A percentile compares a stretch with the other conserved stretches of the same genome.
Evolutionary conservation across 2,113 vertebrate genomes (phyloP).

Genomic region (Chlorodrepanis virens): DNA sequence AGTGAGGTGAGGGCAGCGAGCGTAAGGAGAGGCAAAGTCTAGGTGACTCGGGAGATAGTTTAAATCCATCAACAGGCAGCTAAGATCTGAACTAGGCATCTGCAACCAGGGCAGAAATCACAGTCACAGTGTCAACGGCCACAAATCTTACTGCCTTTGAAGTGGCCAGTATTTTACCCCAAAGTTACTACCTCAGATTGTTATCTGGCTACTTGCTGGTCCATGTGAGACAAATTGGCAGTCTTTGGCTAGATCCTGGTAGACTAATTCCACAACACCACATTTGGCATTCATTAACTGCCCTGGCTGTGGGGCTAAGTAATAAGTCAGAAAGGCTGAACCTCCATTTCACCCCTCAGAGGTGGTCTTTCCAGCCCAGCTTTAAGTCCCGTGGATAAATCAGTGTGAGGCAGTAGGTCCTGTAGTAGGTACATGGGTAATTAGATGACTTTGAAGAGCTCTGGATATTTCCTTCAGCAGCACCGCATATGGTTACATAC

Average conservation of each 20-base stretch:
- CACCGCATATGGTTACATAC: not conserved
- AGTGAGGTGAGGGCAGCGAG: not conserved
- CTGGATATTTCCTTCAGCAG: not conserved
- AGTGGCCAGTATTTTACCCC: slow-evolving; percentile 49
- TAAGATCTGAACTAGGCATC: slow-evolving; percentile 50
- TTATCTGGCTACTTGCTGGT: slow-evolving; percentile 55
- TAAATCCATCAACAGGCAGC: slow-evolving; percentile 51
- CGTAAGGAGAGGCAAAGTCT: not conserved
- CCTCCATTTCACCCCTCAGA: slow-evolving; percentile 51
- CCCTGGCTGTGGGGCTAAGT: slow-evolving; percentile 37
- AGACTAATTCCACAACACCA: slow-evolving; percentile 58
- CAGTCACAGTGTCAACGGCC: slow-evolving; percentile 24
- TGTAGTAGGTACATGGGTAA: not conserved
- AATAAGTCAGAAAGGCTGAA: slow-evolving; percentile 29
- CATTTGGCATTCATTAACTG: slow-evolving; percentile 67
- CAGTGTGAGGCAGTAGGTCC: not conserved
- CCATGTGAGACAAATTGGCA: slow-evolving; percentile 55
- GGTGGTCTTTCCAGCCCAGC: slow-evolving; percentile 38
- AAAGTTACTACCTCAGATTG: slow-evolving; percentile 53
- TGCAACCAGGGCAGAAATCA: slow-evolving; percentile 47
- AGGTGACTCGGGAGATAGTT: not conserved
- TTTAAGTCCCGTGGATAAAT: slow-evolving; percentile 24
- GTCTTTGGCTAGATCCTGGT: slow-evolving; percentile 43
- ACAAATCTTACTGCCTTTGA: slow-evolving; percentile 60
- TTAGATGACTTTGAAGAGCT: slow-evolving; percentile 22